Percentiles rank a stretch among this genome's conserved stretches.
Conservation (phyloP, 1,140 invertebrate genomes). For the Bombus confusus region DNA sequence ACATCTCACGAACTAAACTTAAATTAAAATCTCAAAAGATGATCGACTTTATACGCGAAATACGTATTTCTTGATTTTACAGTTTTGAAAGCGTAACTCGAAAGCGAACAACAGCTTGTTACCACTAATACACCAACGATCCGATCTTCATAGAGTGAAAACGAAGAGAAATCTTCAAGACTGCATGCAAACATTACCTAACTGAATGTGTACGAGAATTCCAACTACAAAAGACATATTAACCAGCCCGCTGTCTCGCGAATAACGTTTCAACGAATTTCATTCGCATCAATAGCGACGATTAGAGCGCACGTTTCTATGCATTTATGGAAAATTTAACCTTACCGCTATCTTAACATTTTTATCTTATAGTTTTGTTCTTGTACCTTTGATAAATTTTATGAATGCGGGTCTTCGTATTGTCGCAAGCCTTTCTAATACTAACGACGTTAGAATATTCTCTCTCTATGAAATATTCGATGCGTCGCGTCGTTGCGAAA, state of each 20-base stretch:
- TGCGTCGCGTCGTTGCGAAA: background rate
- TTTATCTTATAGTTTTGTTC: background rate
- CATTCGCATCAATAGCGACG: background rate
- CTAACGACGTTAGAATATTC: background rate
- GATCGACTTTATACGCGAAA: background rate
- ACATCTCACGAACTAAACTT: background rate
- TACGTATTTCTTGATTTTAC: background rate
- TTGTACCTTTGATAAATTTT: too few species aligned
- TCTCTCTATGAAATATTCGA: too few species aligned
- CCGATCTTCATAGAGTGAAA: slow-evolving; percentile 13
- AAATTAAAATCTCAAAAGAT: background rate
- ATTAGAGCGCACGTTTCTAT: too few species aligned
- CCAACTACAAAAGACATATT: background rate
- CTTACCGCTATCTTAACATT: background rate
- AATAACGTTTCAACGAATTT: background rate
- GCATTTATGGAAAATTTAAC: background rate
- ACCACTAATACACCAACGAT: background rate
- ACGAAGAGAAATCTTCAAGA: slow-evolving; percentile 33
- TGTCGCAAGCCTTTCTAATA: background rate
- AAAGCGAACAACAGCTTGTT: slow-evolving; percentile 4
- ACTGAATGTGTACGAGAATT: background rate
- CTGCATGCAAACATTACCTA: slow-evolving; percentile 20
- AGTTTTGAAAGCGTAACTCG: background rate
- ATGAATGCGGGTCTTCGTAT: background rate
- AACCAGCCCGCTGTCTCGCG: background rate